Evolutionary conservation across 2,797 vertebrate species (phyloP).

Genomic region (Carcharodon carcharias): DNA sequence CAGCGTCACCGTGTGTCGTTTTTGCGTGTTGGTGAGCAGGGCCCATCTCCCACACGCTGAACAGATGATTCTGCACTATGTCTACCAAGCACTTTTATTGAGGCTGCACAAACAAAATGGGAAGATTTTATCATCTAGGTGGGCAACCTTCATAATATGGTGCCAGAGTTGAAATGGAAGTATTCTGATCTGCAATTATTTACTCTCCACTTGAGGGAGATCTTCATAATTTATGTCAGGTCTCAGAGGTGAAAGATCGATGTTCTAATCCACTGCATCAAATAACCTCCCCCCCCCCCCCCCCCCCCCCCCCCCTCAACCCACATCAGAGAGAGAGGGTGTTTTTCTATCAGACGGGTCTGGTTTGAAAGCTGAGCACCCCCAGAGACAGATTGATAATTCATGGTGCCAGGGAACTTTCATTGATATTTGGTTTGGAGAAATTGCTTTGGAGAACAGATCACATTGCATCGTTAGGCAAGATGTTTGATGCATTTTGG

Average conservation of each 20-base stretch:
- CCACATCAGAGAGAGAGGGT: neutral
- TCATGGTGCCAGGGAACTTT: neutral
- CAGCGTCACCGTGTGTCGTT: no score
- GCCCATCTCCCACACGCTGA: no score
- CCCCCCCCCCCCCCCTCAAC: no score
- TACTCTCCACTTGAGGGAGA: neutral
- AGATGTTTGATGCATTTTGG: neutral
- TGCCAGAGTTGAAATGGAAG: neutral
- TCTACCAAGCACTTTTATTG: neutral
- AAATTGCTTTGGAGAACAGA: neutral
- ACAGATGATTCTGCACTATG: neutral
- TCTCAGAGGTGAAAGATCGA: neutral
- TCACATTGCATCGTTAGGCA: neutral
- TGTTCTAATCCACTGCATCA: neutral
- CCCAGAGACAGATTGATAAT: no score
- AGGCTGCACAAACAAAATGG: neutral
- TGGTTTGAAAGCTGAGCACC: neutral
- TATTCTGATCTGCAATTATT: neutral
- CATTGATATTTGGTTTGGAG: neutral
- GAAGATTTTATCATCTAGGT: neutral
- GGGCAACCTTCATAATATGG: neutral
- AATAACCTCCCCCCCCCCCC: no score
- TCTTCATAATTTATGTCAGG: neutral
- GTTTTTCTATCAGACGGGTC: neutral
- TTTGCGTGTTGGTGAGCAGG: no score